Conservation (phyloP, 2,797 vertebrate species). For the Vireo griseus region DNA sequence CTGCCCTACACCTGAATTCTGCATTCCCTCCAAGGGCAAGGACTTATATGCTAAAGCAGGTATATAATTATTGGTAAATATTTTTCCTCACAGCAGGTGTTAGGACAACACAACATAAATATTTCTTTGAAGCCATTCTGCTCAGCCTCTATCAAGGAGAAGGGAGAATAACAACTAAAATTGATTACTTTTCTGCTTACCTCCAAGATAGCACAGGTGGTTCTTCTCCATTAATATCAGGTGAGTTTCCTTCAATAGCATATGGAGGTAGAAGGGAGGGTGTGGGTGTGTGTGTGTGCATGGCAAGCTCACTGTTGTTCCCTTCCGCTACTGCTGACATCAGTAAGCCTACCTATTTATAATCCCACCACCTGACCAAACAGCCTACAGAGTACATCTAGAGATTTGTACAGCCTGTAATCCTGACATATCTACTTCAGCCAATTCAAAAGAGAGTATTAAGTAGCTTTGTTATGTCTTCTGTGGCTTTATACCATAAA, state of each 20-base stretch:
- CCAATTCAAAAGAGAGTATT: slow-evolving; percentile 72
- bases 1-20: neutral
- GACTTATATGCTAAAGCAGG: neutral
- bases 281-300: neutral
- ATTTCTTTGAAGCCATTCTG: neutral
- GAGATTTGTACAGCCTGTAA: slow-evolving; percentile 63
- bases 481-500: slow-evolving; percentile 31
- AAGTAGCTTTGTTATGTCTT: slow-evolving; percentile 74
- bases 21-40: neutral
- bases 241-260: slow-evolving; percentile 21
- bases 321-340: slow-evolving; percentile 38
- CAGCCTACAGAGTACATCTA: slow-evolving; percentile 36
- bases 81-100: neutral
- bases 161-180: neutral
- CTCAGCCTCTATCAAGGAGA: neutral
- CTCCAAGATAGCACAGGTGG: neutral
- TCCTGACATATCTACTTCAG: slow-evolving; percentile 62
- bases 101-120: neutral
- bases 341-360: slow-evolving; percentile 72
- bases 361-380: slow-evolving; percentile 59
- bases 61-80: neutral
- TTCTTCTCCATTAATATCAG: slow-evolving; percentile 26
- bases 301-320: neutral
- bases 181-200: neutral
- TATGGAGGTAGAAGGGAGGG: neutral